These are phyloP conservation scores for Megaleporinus macrocephalus DNA, from an alignment of 2,113 vertebrate genomes.

Conservation along the genomic window DNA sequence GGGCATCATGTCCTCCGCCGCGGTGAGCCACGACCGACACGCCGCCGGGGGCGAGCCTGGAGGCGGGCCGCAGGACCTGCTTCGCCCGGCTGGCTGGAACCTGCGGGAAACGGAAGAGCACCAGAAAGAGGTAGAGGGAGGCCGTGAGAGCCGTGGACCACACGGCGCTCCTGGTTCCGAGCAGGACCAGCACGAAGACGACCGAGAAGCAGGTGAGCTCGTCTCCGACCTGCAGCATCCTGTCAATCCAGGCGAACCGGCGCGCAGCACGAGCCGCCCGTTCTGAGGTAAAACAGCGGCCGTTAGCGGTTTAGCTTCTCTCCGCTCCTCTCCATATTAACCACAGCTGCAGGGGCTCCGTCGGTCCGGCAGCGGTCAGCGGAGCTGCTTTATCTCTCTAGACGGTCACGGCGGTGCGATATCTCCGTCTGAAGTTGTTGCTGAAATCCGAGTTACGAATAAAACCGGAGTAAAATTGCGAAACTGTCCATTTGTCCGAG, in stretches of 20 bases:
- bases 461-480: background rate
- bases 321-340: no score
- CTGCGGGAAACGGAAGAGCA: constrained; percentile 82
- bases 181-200: constrained; percentile 75
- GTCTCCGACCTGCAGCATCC: constrained; percentile 79
- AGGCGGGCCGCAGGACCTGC: constrained; percentile 81
- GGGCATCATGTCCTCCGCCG: constrained; percentile 90
- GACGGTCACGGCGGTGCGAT: no score
- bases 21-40: constrained; percentile 86
- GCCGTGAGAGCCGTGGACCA: constrained; percentile 75
- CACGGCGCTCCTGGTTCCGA: constrained; percentile 81
- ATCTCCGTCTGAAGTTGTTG: no score
- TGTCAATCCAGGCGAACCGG: no score
- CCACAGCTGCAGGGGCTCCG: no score
- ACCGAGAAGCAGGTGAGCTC: constrained; percentile 75
- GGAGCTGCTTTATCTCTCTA: no score
- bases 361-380: no score
- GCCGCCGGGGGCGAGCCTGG: constrained; percentile 37
- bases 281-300: background rate
- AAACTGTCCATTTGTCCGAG: no score
- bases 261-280: no score
- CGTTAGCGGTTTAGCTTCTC: background rate
- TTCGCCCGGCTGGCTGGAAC: constrained; percentile 72
- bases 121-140: constrained; percentile 81
- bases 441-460: no score